A percentile compares a stretch with the other conserved stretches of the same genome.
These are phyloP conservation scores for Nephila pilipes DNA, from an alignment of 1,140 invertebrate species.

Conservation along the genomic window DNA sequence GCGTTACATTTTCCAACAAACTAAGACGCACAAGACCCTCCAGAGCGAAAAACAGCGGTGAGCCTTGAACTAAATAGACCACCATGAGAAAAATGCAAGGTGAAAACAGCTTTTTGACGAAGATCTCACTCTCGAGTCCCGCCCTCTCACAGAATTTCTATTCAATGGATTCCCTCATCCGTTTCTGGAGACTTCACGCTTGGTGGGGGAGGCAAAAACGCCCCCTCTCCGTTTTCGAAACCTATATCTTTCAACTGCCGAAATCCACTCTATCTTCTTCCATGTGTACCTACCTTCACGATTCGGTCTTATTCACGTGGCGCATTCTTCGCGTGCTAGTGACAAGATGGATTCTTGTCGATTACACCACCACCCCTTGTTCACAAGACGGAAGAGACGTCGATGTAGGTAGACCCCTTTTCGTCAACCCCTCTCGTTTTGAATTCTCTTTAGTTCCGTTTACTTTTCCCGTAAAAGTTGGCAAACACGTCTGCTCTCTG, in stretches of 20 bases:
- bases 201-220: background rate
- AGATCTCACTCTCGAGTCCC: slow-evolving; percentile 9
- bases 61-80: slow-evolving; percentile 62
- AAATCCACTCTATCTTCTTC: background rate
- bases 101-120: slow-evolving; percentile 35
- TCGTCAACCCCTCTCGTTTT: background rate
- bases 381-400: background rate
- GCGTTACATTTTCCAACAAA: no score
- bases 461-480: no score
- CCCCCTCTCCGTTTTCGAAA: slow-evolving; percentile 17
- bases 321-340: slow-evolving; percentile 21
- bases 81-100: slow-evolving; percentile 27
- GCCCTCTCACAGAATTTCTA: slow-evolving; percentile 39
- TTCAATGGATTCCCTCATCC: slow-evolving; percentile 54
- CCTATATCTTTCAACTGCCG: slow-evolving; percentile 32
- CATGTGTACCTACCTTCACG: background rate
- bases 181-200: slow-evolving; percentile 48
- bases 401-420: background rate
- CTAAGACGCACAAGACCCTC: background rate
- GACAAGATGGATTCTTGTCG: background rate
- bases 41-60: background rate
- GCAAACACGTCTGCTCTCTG: no score
- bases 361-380: background rate
- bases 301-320: background rate
- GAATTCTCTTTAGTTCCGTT: no score